Base-by-base conservation (phyloP, 2,888 invertebrate genomes). In the Drosophila eohydei region DNA sequence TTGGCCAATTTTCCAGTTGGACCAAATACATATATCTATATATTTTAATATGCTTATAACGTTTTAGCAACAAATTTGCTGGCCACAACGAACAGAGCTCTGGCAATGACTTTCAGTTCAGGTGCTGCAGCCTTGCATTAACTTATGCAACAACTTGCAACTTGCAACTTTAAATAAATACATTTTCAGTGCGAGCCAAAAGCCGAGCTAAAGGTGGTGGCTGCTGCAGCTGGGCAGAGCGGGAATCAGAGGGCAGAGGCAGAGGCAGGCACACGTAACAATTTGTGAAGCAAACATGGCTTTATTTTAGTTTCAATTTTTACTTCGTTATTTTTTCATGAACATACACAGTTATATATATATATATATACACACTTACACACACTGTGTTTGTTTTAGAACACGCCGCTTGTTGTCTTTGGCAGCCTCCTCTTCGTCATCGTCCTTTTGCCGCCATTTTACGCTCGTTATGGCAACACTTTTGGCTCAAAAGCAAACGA, bases 251-350 rank as follows among this genome's bases (percentile, higher is more conserved):
- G 14, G 12, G 11, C 56, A 26, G n/a, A 16, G 36, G 44, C 36
- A 30, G 55, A 50, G 65, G 34, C 76, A 48, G 68, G 54, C 65
- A 72, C 83, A 74, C 80, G 80, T 80, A 85, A 85, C 86, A 86
- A 89, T 87, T 89, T 90, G 86, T 70, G 78, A 74, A 71, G 87
- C 81, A 87, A 89, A 88, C 86, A 87, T 89, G 83, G 88, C 88
- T 88, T 89, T 88, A 83, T 86, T 87, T 87, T 87, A 89, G 90
- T 87, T 87, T 89, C 79, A 89, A 87, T 87, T 87, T 88, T 89
- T 78, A 86, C 90, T 87, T 87, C 87, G 87, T 89, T 87, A 87
- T 89, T 87, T 89, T 89, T 78, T 73, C 65, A 69, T 65, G 51
- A 44, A 60, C 38, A 59, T 51, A 54, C 38, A 57, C 30, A 38